These are phyloP conservation scores for Perognathus longimembris DNA, from an alignment of 2,113 vertebrate genomes.

Conservation along the genomic window DNA sequence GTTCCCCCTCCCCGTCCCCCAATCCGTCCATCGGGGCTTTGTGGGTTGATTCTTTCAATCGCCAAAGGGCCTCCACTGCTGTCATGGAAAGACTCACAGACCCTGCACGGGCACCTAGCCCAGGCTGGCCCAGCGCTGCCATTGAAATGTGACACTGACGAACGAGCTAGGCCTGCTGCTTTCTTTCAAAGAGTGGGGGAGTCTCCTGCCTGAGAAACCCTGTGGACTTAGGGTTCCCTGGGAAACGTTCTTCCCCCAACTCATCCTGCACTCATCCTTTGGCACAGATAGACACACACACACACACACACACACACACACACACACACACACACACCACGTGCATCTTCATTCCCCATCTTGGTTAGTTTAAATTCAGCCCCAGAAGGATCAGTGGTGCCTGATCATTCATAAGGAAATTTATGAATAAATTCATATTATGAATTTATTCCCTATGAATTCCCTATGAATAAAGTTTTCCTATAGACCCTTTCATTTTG, in stretches of 20 bases:
- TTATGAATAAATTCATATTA: too few relatives aligned
- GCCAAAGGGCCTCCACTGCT: neutral
- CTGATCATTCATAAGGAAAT: neutral
- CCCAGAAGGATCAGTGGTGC: too few relatives aligned
- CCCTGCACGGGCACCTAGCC: slow-evolving; percentile 32
- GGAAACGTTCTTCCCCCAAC: neutral
- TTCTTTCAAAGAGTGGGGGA: neutral
- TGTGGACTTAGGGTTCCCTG: neutral
- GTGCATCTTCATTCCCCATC: neutral
- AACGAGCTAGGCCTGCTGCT: neutral
- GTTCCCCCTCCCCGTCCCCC: neutral
- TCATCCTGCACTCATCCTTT: neutral
- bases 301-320: neutral
- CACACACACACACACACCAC: neutral
- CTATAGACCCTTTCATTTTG: neutral
- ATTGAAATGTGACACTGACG: slow-evolving; percentile 35
- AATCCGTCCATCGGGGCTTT: neutral
- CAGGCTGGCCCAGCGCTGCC: neutral
- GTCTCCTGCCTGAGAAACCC: neutral
- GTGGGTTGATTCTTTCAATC: slow-evolving; percentile 13
- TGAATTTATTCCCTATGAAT: too few relatives aligned
- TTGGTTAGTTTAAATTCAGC: neutral
- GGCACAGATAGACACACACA: neutral
- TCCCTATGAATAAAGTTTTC: neutral
- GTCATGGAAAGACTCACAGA: neutral